These are phyloP conservation scores for Spodoptera litura DNA, from an alignment of 1,140 invertebrate genomes.

Conservation along the genomic window DNA sequence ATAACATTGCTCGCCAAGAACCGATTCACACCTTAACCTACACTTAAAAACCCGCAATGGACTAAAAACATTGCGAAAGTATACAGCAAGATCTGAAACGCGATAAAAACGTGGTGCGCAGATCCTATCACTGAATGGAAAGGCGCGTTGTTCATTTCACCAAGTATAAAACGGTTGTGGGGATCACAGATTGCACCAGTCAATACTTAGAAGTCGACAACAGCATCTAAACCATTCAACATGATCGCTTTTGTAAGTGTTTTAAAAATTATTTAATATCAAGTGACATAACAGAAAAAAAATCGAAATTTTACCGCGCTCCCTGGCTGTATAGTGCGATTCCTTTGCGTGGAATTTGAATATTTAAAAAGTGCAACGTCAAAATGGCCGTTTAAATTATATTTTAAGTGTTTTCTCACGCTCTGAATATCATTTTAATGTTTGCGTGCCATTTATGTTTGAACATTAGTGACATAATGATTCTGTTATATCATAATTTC, in stretches of 20 bases:
- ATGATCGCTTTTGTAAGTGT: slow-evolving; percentile 83
- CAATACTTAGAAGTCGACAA: slow-evolving; percentile 72
- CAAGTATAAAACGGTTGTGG: slow-evolving; percentile 80
- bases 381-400: slow-evolving; percentile 1
- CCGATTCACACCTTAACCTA: background rate
- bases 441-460: background rate
- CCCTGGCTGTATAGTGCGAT: slow-evolving; percentile 15
- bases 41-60: slow-evolving; percentile 53
- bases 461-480: slow-evolving; percentile 19
- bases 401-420: slow-evolving; percentile 39
- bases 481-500: slow-evolving; percentile 26
- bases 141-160: slow-evolving; percentile 79
- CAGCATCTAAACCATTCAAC: slow-evolving; percentile 74
- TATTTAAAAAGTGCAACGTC: slow-evolving; percentile 1
- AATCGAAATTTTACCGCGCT: slow-evolving; percentile 10
- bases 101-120: slow-evolving; percentile 52
- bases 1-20: slow-evolving; percentile 49
- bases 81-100: slow-evolving; percentile 10
- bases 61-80: slow-evolving; percentile 1
- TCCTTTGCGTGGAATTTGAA: slow-evolving; percentile 24
- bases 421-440: slow-evolving; percentile 22
- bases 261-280: slow-evolving; percentile 29
- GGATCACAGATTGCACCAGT: slow-evolving; percentile 75
- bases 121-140: slow-evolving; percentile 81
- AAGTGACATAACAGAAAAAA: slow-evolving; percentile 16